Base-by-base conservation (phyloP, 1,140 invertebrate genomes). In the Penaeus indicus region DNA sequence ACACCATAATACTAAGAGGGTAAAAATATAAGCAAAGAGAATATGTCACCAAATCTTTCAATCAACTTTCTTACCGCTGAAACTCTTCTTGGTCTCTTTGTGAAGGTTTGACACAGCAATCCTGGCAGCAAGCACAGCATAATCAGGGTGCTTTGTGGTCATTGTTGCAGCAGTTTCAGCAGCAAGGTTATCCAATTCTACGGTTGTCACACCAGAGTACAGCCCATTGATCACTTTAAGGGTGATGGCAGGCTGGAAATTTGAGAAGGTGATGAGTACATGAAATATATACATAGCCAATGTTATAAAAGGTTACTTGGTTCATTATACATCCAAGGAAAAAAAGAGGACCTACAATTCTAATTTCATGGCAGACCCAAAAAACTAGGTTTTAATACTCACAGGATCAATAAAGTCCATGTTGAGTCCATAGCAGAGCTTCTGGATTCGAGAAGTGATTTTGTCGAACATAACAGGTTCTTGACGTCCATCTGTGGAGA, bases 61-160 rank as follows among this genome's bases (percentile, higher is more conserved):
- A n/a, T n/a, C 8, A 47, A 79, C 7, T 79, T 42, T 22, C 10
- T 18, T n/a, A 97, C 97, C 96, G 91, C 96, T 97, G 91, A 98
- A 98, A 64, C 94, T 94, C 93, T 98, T 97, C 91, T 96, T 97
- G 0, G 97, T 98, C 94, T 99, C 97, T 92, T 99, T 99, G 92
- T 99, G 98, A 69, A 99, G 94, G 94, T 99, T 99, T 11, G 98
- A 99, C 7, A 99, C 95, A 77, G 97, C 98, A 92, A 99, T 97
- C 91, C 99, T 95, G 32, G 98, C 98, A 87, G 98, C 98, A 72
- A 99, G 94, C 88, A 97, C 95, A 13, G 98, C 98, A 95, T 99
- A 99, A 94, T 99, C 98, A 0, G 98, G 97, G 94, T 99, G 98
- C 92, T 97, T 96, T 11, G 97, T 98, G 0, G 98, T 99, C 96